Percentiles rank a stretch among this genome's conserved stretches.
phyloP scores from a whole-genome alignment of 2,113 vertebrate species.

The Puffinus mauretanicus region DNA sequence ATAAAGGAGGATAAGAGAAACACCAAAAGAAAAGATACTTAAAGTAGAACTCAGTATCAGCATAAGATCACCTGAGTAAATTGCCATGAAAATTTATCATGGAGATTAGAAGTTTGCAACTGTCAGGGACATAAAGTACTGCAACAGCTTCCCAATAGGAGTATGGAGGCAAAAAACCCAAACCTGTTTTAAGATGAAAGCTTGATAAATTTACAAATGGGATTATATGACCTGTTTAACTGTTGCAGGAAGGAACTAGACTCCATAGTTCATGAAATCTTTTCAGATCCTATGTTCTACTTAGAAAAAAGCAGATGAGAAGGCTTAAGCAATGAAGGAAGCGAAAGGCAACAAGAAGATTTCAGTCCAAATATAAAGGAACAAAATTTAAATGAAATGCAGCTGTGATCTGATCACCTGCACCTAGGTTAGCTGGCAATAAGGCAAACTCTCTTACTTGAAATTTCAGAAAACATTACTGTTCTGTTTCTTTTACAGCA shows the following conservation, averaged over 20 bases:
- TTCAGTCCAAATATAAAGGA: neutral
- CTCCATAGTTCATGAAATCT: neutral
- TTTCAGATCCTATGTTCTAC: neutral
- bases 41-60: neutral
- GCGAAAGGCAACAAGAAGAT: neutral
- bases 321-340: neutral
- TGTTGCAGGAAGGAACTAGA: neutral
- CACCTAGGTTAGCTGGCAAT: neutral
- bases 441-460: neutral
- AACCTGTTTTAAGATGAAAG: neutral
- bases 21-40: neutral
- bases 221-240: neutral
- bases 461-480: neutral
- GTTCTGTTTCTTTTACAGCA: neutral
- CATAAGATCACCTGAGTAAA: neutral
- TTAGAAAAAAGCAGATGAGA: neutral
- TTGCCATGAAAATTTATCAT: neutral
- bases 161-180: neutral
- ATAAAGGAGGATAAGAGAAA: neutral
- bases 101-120: neutral
- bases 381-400: neutral
- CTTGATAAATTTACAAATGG: neutral
- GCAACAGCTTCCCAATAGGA: neutral
- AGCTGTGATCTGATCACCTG: neutral
- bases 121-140: neutral